Evolutionary conservation across 2,888 invertebrate species (phyloP), one percentile per base, ranked within the genome.

Genomic region (Teleogryllus oceanicus): DNA sequence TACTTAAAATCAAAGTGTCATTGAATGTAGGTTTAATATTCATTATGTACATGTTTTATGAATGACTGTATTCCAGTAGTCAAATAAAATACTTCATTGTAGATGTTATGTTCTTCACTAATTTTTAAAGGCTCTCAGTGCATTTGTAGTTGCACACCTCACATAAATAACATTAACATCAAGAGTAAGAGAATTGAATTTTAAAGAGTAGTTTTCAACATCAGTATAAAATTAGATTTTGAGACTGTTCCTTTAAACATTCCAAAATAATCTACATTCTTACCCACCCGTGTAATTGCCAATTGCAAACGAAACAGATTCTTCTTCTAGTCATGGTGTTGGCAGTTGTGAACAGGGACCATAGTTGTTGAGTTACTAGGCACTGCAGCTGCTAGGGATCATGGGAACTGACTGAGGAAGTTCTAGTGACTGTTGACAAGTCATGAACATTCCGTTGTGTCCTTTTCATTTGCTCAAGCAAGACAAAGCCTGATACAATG

Each of bases 131-230:
- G 4, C 62, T 62, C 62, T 18, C n/a, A n/a, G 62, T 62, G 62
- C 62, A 62, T 62, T 62, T 62, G 62, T 62, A 62, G 62, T n/a
- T 62, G 62, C 62, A 62, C 62, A 62, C n/a, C n/a, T 62, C 62
- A 62, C 13, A 11, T 62, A 13, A 62, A n/a, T 62, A 62, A 62
- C n/a, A 62, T 62, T n/a, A 37, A 62, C 62, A 62, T 62, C 62
- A 62, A 16, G 62, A 62, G 62, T 18, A 62, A 5, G n/a, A 62
- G 62, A 62, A 62, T 62, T 62, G 37, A 62, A 62, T 62, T 62
- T 62, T 13, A 62, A 18, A 62, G 16, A 62, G 62, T 62, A 62
- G 62, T 18, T 13, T n/a, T n/a, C 62, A 62, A n/a, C 8, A n/a
- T 37, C 62, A n/a, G 62, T 62, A 18, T 62, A 62, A n/a, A n/a